These are phyloP conservation scores for Odobenus rosmarus DNA, from an alignment of 2,113 vertebrate species.

Conservation along the genomic window DNA sequence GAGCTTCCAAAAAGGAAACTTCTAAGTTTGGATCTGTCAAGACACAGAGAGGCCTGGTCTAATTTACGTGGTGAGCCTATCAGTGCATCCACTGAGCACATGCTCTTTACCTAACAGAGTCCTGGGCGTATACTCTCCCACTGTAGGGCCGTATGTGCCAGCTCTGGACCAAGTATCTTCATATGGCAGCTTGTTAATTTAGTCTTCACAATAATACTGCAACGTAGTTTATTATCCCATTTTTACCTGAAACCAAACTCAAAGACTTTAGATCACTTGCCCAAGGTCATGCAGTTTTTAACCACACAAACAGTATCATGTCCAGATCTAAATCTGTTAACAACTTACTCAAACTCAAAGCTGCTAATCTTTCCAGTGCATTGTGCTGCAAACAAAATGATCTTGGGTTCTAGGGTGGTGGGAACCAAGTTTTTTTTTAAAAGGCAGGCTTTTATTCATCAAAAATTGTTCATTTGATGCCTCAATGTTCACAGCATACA, in stretches of 20 bases:
- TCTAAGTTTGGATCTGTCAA: not conserved
- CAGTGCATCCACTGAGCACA: rapidly evolving
- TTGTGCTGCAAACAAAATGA: not conserved
- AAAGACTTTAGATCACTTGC: not conserved
- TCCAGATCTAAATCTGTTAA: not conserved
- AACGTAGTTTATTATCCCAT: not conserved
- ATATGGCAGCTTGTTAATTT: not conserved
- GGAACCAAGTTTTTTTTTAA: not conserved
- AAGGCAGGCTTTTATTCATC: not conserved
- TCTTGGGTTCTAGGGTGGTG: not conserved
- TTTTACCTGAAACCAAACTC: not conserved
- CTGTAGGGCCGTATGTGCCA: not conserved
- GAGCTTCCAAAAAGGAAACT: not conserved
- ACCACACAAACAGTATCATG: not conserved
- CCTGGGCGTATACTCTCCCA: not conserved
- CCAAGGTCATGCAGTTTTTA: not conserved
- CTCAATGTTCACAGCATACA: not conserved
- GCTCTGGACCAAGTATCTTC: not conserved
- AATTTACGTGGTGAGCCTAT: not conserved
- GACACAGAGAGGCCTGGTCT: not conserved
- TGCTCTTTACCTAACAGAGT: not conserved
- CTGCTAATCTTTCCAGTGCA: not conserved
- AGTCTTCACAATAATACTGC: not conserved
- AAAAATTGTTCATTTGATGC: not conserved
- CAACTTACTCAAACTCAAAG: not conserved